Conservation (phyloP, 2,797 vertebrate species). For the Anisognathus igniventris region DNA sequence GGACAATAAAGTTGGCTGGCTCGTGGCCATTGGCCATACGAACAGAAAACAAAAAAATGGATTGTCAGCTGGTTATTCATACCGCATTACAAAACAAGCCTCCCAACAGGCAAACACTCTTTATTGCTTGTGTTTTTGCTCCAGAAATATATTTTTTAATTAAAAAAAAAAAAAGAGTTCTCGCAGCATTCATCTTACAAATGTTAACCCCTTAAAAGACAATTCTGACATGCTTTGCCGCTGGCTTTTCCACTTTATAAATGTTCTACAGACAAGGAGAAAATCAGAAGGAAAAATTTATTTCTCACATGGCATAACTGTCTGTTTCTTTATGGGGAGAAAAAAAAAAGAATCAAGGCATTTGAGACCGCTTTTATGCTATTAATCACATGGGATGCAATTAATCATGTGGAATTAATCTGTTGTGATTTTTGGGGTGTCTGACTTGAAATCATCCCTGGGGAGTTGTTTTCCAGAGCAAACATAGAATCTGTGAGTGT, state of each 20-base stretch:
- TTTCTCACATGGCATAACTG: background rate
- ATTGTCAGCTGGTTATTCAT: conserved; percentile 72
- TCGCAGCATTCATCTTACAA: conserved; percentile 59
- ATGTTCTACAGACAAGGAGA: conserved; percentile 17
- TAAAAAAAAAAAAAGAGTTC: conserved; percentile 39
- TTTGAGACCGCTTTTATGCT: background rate
- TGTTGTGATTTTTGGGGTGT: background rate
- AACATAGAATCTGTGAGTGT: accelerated
- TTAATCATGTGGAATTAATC: background rate
- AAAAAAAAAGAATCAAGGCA: background rate
- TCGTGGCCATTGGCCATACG: conserved; percentile 64
- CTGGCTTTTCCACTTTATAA: conserved; percentile 54
- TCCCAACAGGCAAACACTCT: conserved; percentile 67
- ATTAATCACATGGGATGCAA: background rate
- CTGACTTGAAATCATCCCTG: background rate
- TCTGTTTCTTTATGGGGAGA: background rate
- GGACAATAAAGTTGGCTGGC: conserved; percentile 74
- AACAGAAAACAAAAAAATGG: conserved; percentile 45
- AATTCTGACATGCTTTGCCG: conserved; percentile 51
- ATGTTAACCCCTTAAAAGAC: conserved; percentile 64
- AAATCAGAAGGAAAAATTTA: conserved; percentile 45
- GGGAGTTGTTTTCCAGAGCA: background rate
- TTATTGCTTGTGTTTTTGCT: conserved; percentile 65
- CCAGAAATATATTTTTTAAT: conserved; percentile 70
- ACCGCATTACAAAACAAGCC: conserved; percentile 66